These are phyloP conservation scores for Adineta ricciae DNA, from an alignment of 2,888 invertebrate genomes.

Conservation along the genomic window DNA sequence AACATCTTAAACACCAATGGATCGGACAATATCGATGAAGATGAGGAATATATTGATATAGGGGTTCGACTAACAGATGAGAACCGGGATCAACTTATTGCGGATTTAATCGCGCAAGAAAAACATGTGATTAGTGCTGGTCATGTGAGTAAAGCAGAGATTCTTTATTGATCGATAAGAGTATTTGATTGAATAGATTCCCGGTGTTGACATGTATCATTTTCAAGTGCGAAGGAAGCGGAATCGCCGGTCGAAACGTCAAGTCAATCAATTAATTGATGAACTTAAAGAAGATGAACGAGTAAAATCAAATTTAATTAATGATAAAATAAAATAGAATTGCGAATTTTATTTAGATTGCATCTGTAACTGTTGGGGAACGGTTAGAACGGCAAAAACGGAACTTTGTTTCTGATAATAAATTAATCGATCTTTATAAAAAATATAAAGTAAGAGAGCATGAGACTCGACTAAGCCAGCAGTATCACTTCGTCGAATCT, in stretches of 20 bases:
- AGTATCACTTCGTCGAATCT: too few relatives aligned
- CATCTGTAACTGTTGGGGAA: not conserved
- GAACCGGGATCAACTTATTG: not conserved
- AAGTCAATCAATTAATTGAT: not conserved
- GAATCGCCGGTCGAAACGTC: not conserved
- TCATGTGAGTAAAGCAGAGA: not conserved
- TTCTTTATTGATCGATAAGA: not conserved
- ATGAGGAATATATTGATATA: not conserved
- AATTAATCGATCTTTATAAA: too few relatives aligned
- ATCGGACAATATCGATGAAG: not conserved
- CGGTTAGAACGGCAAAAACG: not conserved
- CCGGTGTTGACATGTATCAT: not conserved
- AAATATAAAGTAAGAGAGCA: not conserved
- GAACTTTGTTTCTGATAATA: not conserved
- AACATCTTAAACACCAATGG: not conserved
- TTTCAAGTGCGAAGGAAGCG: not conserved
- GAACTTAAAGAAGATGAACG: not conserved
- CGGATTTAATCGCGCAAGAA: conserved; percentile 9
- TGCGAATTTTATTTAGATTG: not conserved
- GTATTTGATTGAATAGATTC: not conserved
- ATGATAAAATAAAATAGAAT: not conserved
- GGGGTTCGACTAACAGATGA: not conserved
- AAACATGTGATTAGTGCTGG: not conserved
- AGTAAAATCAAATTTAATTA: not conserved
- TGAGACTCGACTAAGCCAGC: not conserved